Evolutionary conservation across 2,888 invertebrate genomes (phyloP), one percentile per base, ranked within the genome.

Genomic region (Psococerastis gibbosa): DNA sequence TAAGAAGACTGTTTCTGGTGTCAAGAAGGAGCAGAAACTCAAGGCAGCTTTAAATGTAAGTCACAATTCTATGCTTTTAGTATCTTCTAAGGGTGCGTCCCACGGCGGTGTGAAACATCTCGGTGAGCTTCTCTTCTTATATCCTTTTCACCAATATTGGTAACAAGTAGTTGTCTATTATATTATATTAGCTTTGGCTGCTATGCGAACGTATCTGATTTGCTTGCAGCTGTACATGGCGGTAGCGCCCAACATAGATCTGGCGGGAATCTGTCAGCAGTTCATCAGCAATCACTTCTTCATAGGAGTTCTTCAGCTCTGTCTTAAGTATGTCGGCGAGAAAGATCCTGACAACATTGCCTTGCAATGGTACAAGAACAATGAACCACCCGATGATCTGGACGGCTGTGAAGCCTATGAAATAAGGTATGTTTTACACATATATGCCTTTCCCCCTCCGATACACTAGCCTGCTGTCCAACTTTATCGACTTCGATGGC

Each of bases 331-430:
- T 56, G 92, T 92, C 0, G 68, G 71, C 42, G 84, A 81, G 59
- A 63, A 82, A n/a, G 97, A 97, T 63, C 84, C 89, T 0, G 81
- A 87, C 52, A 78, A 84, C 54, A 71, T 84, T 46, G 95, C 85
- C 0, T 63, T 85, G 33, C 84, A 88, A 61, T 92, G 75, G 60
- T 92, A 91, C 60, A 75, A 76, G 56, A 83, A 79, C 53, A 80
- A 79, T 44, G 84, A 85, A 54, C 82, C 80, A 0, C 20, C 22
- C 1, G 84, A 84, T 49, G 91, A 92, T 60, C 71, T 78, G 45
- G 83, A 87, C 54, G 91, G 89, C 11, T 77, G 75, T 55, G 62
- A 78, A 27, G 75, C 75, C 9, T 85, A 75, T 57, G 67, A 69
- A 35, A 73, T 74, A 55, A 68, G 79, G 73, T 73, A 51, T 32